These are phyloP conservation scores for Antheraea mylitta DNA, from an alignment of 1,140 invertebrate genomes.

Conservation along the genomic window DNA sequence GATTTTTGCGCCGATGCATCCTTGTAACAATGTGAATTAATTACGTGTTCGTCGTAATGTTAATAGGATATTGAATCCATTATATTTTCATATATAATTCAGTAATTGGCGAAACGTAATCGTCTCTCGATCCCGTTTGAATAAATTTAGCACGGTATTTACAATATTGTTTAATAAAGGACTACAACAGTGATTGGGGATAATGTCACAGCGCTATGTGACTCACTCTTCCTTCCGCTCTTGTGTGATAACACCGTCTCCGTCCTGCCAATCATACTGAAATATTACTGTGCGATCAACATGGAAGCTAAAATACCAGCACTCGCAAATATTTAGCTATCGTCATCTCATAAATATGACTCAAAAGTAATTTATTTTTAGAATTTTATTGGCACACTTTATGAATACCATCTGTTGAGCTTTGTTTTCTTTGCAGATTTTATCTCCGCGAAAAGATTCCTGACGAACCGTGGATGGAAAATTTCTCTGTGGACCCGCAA, in stretches of 20 bases:
- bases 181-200: conserved; percentile 54
- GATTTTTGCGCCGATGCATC: conserved; percentile 19
- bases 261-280: conserved; percentile 71
- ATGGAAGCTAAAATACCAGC: conserved; percentile 42
- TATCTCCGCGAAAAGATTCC: conserved; percentile 91
- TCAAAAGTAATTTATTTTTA: conserved; percentile 53
- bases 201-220: conserved; percentile 50
- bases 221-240: conserved; percentile 68
- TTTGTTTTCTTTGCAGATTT: conserved; percentile 79
- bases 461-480: conserved; percentile 90
- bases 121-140: conserved; percentile 7
- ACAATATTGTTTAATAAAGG: conserved; percentile 40
- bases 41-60: conserved; percentile 5
- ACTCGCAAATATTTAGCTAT: conserved; percentile 43
- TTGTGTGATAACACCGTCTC: conserved; percentile 58
- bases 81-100: background rate
- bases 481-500: conserved; percentile 93
- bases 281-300: conserved; percentile 46
- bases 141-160: conserved; percentile 31
- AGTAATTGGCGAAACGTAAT: background rate
- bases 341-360: conserved; percentile 40
- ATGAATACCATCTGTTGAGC: conserved; percentile 6
- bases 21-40: conserved; percentile 17
- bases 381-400: conserved; percentile 16
- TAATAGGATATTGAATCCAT: background rate